phyloP scores from a whole-genome alignment of 2,888 invertebrate genomes.

The Rotaria socialis region DNA sequence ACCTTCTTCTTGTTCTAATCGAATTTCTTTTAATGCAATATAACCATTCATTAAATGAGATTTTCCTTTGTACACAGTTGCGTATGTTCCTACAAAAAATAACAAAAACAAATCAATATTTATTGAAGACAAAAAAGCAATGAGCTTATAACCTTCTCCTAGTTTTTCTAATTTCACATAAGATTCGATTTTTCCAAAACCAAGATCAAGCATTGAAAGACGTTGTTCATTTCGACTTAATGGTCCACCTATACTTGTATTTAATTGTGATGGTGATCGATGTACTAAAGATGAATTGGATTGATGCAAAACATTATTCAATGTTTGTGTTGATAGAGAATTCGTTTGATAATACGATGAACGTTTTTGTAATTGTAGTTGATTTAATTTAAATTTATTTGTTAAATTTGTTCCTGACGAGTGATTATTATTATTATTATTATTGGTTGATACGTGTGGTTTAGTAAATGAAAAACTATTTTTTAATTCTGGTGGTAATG shows the following conservation, averaged over 20 bases:
- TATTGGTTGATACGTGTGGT: neutral
- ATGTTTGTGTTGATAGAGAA: slow-evolving; percentile 24
- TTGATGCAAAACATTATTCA: slow-evolving; percentile 15
- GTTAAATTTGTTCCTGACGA: neutral
- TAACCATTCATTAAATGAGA: slow-evolving; percentile 83
- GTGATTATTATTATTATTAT: neutral
- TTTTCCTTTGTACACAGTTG: slow-evolving; percentile 90
- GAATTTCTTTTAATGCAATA: slow-evolving; percentile 96
- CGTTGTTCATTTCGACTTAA: slow-evolving; percentile 42
- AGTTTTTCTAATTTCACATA: slow-evolving; percentile 68
- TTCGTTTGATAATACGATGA: slow-evolving; percentile 30
- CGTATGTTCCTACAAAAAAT: slow-evolving; percentile 70
- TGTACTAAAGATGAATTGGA: neutral
- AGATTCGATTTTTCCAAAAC: slow-evolving; percentile 69
- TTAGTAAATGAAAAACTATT: neutral
- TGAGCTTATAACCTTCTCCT: slow-evolving; percentile 61
- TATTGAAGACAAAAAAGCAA: neutral
- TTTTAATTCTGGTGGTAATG: slow-evolving; percentile 26
- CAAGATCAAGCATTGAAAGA: slow-evolving; percentile 64
- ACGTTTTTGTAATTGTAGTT: neutral
- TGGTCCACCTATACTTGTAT: neutral
- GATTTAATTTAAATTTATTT: neutral
- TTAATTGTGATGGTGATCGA: neutral
- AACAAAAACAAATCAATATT: neutral
- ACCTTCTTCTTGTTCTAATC: slow-evolving; percentile 93